Conservation (phyloP, 2,888 invertebrate genomes). For the Frankliniella fusca region DNA sequence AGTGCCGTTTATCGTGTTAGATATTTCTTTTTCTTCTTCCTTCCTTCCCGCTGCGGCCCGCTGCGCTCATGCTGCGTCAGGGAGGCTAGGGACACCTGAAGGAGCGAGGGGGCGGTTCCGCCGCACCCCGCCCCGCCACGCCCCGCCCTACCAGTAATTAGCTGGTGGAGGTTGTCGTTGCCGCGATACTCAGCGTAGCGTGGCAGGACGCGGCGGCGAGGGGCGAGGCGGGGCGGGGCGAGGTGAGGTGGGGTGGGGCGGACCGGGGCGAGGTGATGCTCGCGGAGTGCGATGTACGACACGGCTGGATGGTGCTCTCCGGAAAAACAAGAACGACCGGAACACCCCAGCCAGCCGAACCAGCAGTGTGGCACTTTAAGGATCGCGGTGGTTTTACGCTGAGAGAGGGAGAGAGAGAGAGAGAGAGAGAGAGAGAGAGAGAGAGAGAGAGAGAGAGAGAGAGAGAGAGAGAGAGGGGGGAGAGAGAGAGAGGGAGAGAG, state of each 20-base stretch:
- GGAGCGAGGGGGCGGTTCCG: not conserved
- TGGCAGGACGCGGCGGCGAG: not conserved
- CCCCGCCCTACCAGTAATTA: not conserved
- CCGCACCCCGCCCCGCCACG: not conserved
- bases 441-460: too few relatives aligned
- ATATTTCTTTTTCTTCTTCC: too few relatives aligned
- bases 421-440: not conserved
- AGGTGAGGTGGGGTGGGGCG: not conserved
- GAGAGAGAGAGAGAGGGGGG: too few relatives aligned
- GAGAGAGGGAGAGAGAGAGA: not conserved
- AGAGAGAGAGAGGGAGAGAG: too few relatives aligned
- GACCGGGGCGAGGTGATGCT: not conserved
- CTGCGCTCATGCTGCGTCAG: too few relatives aligned
- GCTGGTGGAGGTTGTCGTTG: not conserved
- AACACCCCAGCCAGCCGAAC: not conserved
- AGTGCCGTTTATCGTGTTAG: too few relatives aligned
- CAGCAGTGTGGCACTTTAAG: not conserved
- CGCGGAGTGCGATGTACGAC: constrained; percentile 1
- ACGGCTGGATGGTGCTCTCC: not conserved
- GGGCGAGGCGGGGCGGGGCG: not conserved
- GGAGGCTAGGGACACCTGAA: too few relatives aligned
- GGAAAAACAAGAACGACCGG: not conserved
- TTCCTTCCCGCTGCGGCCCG: too few relatives aligned
- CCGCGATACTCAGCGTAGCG: not conserved
- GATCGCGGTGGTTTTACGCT: too few relatives aligned